Evolutionary conservation across 1,140 invertebrate species (phyloP), one percentile per base, ranked within the genome.

Genomic region (Diabrotica virgifera): DNA sequence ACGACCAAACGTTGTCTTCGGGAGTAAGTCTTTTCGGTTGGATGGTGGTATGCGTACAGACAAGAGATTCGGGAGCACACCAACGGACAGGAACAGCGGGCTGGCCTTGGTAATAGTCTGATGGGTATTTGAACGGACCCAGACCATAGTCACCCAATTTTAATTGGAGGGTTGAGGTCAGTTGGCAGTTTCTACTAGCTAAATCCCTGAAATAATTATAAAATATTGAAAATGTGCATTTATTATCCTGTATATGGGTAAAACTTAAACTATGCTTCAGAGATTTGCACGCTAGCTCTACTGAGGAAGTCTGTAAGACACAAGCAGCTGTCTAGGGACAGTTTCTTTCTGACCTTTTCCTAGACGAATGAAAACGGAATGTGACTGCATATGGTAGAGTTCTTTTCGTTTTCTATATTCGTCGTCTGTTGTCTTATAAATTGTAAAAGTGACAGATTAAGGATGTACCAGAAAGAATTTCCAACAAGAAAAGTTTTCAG

Each of bases 1-100:
- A 89, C 66, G 89, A 91, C 93, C 93, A 96, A 72, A 96, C 87
- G 77, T 96, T 93, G 5, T 87, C 86, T 64, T 84, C 82, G 56
- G 83, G 79, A 14, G 88, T 87, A 11, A 86, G 82, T 65, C 85
- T 81, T 68, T 85, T 83, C 0, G 89, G 86, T 76, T 89, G 85
- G 62, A 91, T 89, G 0, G 85, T 87, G 5, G 85, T 87, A 40
- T 86, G 83, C 6, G 89, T 89, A 68, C 86, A 88, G 36, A 82
- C 78, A 5, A 92, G 71, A 6, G 86, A 85, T 79, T 92, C 90
- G 6, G 90, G 90, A 36, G 90, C 86, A 73, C 89, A 88, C 90
- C 90, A 93, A 69, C 90, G 78, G 37, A 93, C 84, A 5, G 90
- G 89, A 24, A 93, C 78, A 6, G 86, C 86, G 36, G 88, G 80